Conservation (phyloP, 2,797 vertebrate genomes). For the Glyptemys insculpta region DNA sequence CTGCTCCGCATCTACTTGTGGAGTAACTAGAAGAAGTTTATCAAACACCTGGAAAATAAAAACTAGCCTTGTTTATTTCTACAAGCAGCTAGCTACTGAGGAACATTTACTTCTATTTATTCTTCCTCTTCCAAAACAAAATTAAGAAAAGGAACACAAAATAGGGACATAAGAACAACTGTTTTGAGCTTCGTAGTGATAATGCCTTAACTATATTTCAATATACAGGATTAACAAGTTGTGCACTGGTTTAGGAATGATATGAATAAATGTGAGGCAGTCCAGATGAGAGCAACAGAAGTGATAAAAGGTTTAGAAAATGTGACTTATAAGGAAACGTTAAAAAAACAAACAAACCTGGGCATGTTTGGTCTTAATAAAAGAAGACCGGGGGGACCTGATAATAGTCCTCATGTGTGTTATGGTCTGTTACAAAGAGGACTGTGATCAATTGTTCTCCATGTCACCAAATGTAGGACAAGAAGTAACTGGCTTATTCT, state of each 20-base stretch:
- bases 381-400: background rate
- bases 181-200: background rate
- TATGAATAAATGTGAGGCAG: background rate
- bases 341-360: background rate
- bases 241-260: background rate
- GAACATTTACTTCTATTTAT: background rate
- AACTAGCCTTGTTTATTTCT: background rate
- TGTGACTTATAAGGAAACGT: background rate
- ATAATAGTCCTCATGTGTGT: background rate
- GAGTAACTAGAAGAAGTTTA: slow-evolving; percentile 88
- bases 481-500: background rate
- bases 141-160: background rate
- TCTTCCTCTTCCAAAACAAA: background rate
- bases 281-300: background rate
- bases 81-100: background rate
- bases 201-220: background rate
- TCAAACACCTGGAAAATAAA: slow-evolving; percentile 91
- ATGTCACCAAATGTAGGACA: background rate
- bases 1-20: slow-evolving; percentile 86
- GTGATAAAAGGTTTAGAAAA: background rate
- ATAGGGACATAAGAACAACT: background rate
- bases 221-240: background rate
- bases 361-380: background rate
- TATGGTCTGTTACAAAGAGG: background rate
- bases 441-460: background rate